Conservation (phyloP, 2,797 vertebrate species). For the Syncerus caffer region DNA sequence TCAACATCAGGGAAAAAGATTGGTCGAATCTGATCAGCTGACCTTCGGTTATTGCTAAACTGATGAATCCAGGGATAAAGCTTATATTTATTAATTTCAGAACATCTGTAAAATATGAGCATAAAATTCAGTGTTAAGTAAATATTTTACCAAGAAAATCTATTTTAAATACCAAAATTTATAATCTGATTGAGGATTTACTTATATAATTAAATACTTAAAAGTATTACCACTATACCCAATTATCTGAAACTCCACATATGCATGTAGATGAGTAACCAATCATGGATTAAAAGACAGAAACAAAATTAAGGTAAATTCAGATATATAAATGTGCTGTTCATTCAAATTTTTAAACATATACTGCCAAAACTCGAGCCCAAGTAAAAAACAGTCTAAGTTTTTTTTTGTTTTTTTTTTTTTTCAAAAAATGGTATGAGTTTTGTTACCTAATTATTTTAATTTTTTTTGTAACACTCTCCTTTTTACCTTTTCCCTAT, state of each 20-base stretch:
- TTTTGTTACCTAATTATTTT: constrained; percentile 14
- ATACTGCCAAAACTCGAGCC: constrained; percentile 18
- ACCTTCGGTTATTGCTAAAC: constrained; percentile 98
- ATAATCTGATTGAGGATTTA: background rate
- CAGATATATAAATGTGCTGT: constrained; percentile 11
- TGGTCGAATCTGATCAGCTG: constrained; percentile 94
- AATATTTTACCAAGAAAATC: constrained; percentile 48
- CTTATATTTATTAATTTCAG: constrained; percentile 92
- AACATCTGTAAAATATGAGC: constrained; percentile 91
- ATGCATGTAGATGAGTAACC: constrained; percentile 39
- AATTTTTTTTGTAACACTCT: background rate
- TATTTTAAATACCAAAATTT: constrained; percentile 47
- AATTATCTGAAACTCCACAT: constrained; percentile 36
- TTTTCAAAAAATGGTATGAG: background rate
- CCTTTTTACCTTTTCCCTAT: background rate
- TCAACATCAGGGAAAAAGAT: constrained; percentile 96
- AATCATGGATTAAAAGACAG: constrained; percentile 38
- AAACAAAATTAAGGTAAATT: constrained; percentile 38
- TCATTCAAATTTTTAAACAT: constrained; percentile 21
- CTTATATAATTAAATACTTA: background rate
- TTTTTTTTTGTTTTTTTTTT: background rate
- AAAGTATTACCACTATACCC: background rate
- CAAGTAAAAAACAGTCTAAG: constrained; percentile 29
- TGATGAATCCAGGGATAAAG: constrained; percentile 99
- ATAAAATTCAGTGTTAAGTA: constrained; percentile 71